Evolutionary conservation across 2,113 vertebrate genomes (phyloP), one percentile per base, ranked within the genome.

Genomic region (Brachionichthys hirsutus): DNA sequence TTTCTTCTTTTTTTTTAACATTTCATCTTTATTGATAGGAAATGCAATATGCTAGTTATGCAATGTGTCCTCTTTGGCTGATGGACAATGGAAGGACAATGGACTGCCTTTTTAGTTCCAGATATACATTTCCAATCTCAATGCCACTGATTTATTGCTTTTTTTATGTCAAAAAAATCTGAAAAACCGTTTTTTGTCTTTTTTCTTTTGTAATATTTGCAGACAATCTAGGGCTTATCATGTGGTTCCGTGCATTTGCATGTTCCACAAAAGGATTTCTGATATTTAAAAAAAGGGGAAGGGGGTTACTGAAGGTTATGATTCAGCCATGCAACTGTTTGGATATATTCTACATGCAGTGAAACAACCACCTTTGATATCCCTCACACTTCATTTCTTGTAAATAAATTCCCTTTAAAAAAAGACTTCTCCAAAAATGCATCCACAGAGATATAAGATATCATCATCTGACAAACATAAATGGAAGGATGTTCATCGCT

Each of bases 21-120:
- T 75, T 73, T 73, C 60, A 80, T 82, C 78, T 84, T 73, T 88
- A 70, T 82, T 85, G 40, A 86, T 80, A 77, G 78, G 67, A 80
- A 83, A 74, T 72, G 87, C 77, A 58, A 81, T 73, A 69, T 84
- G 67, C 35, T 73, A 80, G 67, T 58, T 62, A 82, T 75, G 63
- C 51, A 77, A 75, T 75, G 78, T 85, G 61, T 87, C 59, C 68
- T 85, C 63, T 81, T 75, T 85, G 69, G 77, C 67, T 76, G 55
- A 75, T 80, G 65, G 55, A 62, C 75, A 68, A 73, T 74, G 65
- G 57, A 77, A 73, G 65, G 62, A 42, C 10, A 64, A 49, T 59
- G n/a, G 66, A 82, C 67, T 73, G 54, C 54, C 38, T 70, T 60
- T 70, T 60, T 50, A n/a, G n/a, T 45, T 62, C 44, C 48, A 46